Conservation (phyloP, 2,797 vertebrate genomes). For the Xiphorhynchus erythropygius region DNA sequence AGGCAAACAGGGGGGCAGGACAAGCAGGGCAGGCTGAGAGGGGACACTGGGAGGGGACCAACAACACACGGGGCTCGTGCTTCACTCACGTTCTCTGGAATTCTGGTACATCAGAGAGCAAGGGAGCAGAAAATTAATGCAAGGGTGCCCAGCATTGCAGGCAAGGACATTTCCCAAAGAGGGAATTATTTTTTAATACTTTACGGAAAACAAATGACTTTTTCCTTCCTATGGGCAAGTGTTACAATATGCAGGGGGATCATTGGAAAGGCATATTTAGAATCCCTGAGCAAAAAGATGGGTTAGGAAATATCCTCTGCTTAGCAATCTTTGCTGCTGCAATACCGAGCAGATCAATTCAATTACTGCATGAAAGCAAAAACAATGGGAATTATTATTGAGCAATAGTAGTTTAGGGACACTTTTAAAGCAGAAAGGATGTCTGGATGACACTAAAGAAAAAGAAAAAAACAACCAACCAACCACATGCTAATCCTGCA, state of each 20-base stretch:
- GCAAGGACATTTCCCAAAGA: not conserved
- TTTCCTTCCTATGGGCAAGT: conserved; percentile 24
- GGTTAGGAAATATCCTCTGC: not conserved
- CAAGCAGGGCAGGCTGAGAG: not conserved
- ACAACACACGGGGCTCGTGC: not conserved
- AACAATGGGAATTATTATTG: not conserved
- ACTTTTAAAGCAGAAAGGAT: not conserved
- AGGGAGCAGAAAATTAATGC: conserved; percentile 44
- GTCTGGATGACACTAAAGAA: not conserved
- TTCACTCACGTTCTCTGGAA: not conserved
- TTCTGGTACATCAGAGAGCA: not conserved
- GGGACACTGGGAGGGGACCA: not conserved
- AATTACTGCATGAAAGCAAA: not conserved
- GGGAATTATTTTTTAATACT: conserved; percentile 5
- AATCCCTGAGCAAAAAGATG: not conserved
- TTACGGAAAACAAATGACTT: conserved; percentile 31
- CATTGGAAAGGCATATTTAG: not conserved
- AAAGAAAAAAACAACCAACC: too few relatives aligned
- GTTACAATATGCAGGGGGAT: not conserved
- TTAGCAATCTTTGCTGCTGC: not conserved
- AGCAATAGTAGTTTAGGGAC: not conserved
- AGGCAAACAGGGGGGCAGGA: not conserved
- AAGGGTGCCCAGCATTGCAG: not conserved
- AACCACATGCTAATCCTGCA: not conserved
- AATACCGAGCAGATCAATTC: not conserved